Base-by-base conservation (phyloP, 1,140 invertebrate species). In the Hydropsyche tenuis region DNA sequence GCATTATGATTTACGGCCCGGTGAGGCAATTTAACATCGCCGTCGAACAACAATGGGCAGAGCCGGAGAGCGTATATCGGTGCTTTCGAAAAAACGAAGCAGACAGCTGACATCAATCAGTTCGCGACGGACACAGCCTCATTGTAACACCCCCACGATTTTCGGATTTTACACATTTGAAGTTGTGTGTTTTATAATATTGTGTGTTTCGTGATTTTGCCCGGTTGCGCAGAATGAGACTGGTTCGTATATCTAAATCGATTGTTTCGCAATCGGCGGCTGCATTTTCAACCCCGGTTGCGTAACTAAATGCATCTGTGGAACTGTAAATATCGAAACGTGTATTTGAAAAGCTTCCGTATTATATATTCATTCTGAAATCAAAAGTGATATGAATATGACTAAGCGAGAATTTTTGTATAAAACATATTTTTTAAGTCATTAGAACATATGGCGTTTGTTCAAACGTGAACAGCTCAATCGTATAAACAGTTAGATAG, bases 31-130 rank as follows among this genome's bases (percentile, higher is more conserved):
- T 63, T 63, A 63, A 63, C 60, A 63, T 22, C 60, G 60, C 23
- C 60, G 23, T 37, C 27, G 60, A 63, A 63, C 60, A 63, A 63
- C 60, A 63, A 63, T 63, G 60, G 53, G n/a, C 18, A 60, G n/a
- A 37, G 30, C 48, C 48, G 48, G 16, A 18, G 20, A 53, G 9
- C 30, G 46, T 16, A 14, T 51, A 51, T 16, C 60, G 9, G 60
- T 7, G 60, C 27, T 63, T 30, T 51, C 18, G 18, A 51, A 51
- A n/a, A 16, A 51, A 51, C 23, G 3, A 11, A 14, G 11, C 20
- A 11, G 60, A 63, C 60, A 63, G 20, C 12, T 11, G 23, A 30
- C 60, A 63, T 63, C 60, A 25, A 63, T 63, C 23, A 30, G 25
- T 18, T n/a, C 6, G 16, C 48, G 7, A 27, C 60, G 53, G 53